A percentile compares a stretch with the other conserved stretches of the same genome.
Evolutionary conservation across 2,113 vertebrate genomes (phyloP).

Genomic region (Anolis carolinensis): DNA sequence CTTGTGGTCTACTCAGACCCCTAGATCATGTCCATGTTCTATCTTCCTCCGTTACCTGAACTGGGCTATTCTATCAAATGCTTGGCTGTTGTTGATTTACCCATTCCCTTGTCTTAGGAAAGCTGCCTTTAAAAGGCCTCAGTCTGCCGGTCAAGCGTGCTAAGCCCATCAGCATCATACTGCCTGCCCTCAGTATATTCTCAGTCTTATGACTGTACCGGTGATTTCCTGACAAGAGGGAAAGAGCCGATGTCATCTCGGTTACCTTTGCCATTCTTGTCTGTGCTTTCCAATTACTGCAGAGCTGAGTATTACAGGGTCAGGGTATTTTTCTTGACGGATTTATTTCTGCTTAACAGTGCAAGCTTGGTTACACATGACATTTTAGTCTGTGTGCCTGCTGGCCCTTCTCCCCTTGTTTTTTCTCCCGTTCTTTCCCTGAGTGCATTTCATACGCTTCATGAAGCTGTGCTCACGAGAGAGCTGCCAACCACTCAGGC

Average conservation of each 20-base stretch:
- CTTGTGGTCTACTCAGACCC: too few relatives aligned
- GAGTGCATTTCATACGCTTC: background rate
- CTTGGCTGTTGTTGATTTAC: background rate
- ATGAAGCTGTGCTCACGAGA: background rate
- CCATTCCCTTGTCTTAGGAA: background rate
- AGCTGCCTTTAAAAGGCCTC: background rate
- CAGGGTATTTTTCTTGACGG: background rate
- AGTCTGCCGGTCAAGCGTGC: background rate
- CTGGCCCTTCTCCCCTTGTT: accelerated
- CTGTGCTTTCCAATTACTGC: accelerated
- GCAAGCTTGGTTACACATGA: slow-evolving; percentile 22
- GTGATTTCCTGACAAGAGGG: background rate
- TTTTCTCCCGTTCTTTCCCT: background rate
- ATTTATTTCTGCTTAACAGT: slow-evolving; percentile 1
- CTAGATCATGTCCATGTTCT: too few relatives aligned
- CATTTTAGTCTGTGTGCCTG: background rate
- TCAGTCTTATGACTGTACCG: background rate
- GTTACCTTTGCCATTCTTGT: accelerated
- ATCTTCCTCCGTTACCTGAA: background rate
- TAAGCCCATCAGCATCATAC: background rate
- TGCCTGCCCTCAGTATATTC: background rate
- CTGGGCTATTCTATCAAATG: background rate
- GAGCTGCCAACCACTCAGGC: background rate
- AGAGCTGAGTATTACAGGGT: accelerated
- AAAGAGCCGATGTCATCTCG: accelerated